Base-by-base conservation (phyloP, 1,140 invertebrate species). In the Drosophila seguyi region DNA sequence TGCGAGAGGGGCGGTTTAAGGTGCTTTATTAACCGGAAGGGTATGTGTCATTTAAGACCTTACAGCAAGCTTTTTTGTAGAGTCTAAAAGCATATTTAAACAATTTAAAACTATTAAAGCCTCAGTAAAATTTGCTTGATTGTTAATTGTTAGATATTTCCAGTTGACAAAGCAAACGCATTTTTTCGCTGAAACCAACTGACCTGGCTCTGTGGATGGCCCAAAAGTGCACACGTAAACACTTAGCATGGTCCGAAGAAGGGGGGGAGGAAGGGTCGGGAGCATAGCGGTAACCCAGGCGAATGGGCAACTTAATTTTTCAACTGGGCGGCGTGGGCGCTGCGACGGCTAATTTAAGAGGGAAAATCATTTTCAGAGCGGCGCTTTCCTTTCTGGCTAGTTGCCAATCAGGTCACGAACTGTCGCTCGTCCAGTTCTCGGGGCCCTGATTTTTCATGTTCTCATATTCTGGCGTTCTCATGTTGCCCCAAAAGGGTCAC, bases 321-420 rank as follows among this genome's bases (percentile, higher is more conserved):
- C 71, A 81, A 73, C 56, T 63, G 63, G 42, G 25, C 55, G 11
- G 65, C 31, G 47, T 44, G 48, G 45, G 39, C 22, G 39, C 48
- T 13, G 62, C 59, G 44, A n/a, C 27, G 50, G 69, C 76, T 83
- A 87, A 83, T 88, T 87, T 80, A 71, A 83, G 68, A 81, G 67
- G 6, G 61, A 78, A 87, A 80, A 88, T 84, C 67, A 77, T 87
- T 82, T 76, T 62, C 75, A 16, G 27, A 18, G 57, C 39, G 14
- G 31, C 18, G 20, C 44, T 66, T 48, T 50, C 20, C 58, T 20
- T 36, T 36, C 42, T 79, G 83, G 80, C 79, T 73, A 62, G 71
- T 73, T 83, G 83, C 79, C 85, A 87, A 87, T 65, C 72, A 71
- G 80, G 79, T 87, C 84, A 88, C 79, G 79, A 84, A 71, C 57